Percentiles rank a stretch among this genome's conserved stretches.
phyloP scores from a whole-genome alignment of 1,140 invertebrate species.

The Atta cephalotes region DNA sequence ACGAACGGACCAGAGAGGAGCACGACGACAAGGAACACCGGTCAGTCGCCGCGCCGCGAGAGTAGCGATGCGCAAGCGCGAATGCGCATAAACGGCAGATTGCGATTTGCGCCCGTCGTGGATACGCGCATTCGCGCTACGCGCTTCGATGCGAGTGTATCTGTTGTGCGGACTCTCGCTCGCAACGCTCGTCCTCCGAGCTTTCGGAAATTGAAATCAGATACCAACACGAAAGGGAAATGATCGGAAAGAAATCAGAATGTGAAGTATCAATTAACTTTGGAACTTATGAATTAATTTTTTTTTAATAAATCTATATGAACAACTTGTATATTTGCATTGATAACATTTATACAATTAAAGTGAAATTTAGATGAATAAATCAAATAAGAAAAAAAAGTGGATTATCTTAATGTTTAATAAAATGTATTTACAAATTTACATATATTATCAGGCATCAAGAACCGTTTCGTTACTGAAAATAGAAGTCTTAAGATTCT shows the following conservation, averaged over 20 bases:
- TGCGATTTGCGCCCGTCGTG: conserved; percentile 47
- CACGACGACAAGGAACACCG: conserved; percentile 61
- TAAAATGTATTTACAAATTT: no score
- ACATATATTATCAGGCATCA: no score
- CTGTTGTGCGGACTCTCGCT: neutral
- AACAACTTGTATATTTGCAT: neutral
- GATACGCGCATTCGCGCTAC: conserved; percentile 79
- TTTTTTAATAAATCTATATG: neutral
- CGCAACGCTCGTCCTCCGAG: neutral
- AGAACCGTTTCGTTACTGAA: no score
- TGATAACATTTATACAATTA: neutral
- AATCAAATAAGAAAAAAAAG: no score
- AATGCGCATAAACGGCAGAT: conserved; percentile 59
- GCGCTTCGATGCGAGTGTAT: conserved; percentile 72
- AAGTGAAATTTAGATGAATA: no score
- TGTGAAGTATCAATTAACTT: neutral
- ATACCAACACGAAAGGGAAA: neutral
- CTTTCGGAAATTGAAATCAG: neutral
- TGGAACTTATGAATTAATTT: neutral
- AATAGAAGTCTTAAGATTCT: no score
- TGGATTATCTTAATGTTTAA: no score
- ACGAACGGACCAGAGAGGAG: conserved; percentile 2
- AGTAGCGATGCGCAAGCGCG: conserved; percentile 62
- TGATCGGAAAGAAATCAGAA: neutral
- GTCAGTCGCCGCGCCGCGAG: conserved; percentile 62